These are phyloP conservation scores for Gadus chalcogrammus DNA, from an alignment of 2,113 vertebrate species.

Conservation along the genomic window DNA sequence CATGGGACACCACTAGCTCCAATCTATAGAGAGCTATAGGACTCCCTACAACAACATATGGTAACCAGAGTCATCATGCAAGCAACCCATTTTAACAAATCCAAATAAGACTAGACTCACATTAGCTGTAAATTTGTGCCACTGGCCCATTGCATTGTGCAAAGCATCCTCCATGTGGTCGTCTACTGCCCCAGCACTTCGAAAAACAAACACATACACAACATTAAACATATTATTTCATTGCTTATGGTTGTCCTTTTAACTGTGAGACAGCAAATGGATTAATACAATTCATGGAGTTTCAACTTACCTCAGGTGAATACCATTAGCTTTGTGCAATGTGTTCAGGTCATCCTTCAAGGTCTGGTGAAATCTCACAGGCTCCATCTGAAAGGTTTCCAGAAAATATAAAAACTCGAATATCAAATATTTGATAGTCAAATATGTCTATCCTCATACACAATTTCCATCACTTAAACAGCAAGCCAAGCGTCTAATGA, in stretches of 20 bases:
- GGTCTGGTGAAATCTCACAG: constrained; percentile 1
- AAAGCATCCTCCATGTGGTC: constrained; percentile 11
- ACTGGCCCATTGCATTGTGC: constrained; percentile 4
- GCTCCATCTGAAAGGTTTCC: neutral
- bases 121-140: constrained; percentile 1
- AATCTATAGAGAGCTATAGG: neutral
- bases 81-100: no score
- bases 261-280: neutral
- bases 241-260: no score
- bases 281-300: neutral
- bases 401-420: neutral
- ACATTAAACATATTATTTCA: no score
- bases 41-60: neutral
- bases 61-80: no score
- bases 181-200: neutral
- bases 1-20: neutral
- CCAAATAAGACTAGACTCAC: neutral
- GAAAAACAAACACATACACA: neutral
- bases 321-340: constrained; percentile 4
- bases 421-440: no score
- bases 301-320: constrained; percentile 6
- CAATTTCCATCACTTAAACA: no score
- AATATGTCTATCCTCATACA: no score
- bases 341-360: constrained; percentile 3
- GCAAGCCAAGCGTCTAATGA: no score